Base-by-base conservation (phyloP, 2,113 vertebrate genomes). In the Pteruthius melanotis region DNA sequence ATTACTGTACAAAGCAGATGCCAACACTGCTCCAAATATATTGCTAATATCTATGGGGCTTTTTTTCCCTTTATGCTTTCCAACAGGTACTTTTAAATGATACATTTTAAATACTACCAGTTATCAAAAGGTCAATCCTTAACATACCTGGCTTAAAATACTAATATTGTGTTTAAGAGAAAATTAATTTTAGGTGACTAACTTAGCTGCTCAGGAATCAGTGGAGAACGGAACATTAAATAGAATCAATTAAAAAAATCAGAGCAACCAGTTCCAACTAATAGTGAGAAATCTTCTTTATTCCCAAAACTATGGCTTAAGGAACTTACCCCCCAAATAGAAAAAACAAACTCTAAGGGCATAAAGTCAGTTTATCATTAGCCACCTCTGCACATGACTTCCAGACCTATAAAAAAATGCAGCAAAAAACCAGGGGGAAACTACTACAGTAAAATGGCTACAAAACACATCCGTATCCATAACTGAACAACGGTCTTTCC, bases 261-360 rank as follows among this genome's bases (percentile, higher is more conserved):
- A 39, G 90, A 97, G 87, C 94, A 95, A 84, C 80, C 85, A 75
- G 56, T 90, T 92, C 50, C 86, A 94, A 54, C 83, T 85, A 93
- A 70, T 3, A 65, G 63, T 61, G 65, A 94, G 80, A 89, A 94
- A 87, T 79, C 44, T 37, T 88, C 71, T 92, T 94, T 93, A 95
- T 80, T 94, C 86, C 84, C 91, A 90, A 94, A 95, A 72, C 93
- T 94, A 93, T 87, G 90, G 90, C 83, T 95, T 95, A 92, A 95
- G 75, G 89, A 78, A 80, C 52, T 77, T 10, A 22, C 74, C 42
- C 44, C 81, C n/a, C 11, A 7, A 90, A 77, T 3, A 63, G 74
- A 82, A 60, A 30, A 10, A 54, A 68, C 20, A 4, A 84, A 87
- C 30, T 44, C 85, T 70, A 91, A 89, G 87, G 92, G 78, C 81